Conservation (phyloP, 2,113 vertebrate genomes). For the Pseudopipra pipra region DNA sequence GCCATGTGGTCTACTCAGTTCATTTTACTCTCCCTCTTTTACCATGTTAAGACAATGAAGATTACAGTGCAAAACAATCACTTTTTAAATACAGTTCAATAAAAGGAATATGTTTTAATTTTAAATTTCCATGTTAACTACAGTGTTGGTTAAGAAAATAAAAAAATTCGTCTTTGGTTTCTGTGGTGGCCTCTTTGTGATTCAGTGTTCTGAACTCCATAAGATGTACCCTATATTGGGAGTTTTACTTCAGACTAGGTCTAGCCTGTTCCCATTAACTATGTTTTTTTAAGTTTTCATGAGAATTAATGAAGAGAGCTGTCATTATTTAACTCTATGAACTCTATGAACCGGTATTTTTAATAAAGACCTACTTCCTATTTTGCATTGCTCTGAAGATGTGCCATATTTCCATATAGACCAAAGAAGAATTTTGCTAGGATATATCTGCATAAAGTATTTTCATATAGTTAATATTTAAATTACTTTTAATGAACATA, state of each 20-base stretch:
- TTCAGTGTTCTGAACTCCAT: not conserved
- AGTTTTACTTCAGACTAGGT: not conserved
- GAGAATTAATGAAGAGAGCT: not conserved
- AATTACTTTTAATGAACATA: not conserved
- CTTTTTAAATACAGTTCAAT: not conserved
- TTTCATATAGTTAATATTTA: not conserved
- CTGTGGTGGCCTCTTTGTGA: not conserved
- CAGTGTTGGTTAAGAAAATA: not conserved
- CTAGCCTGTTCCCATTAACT: not conserved
- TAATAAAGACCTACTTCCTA: not conserved
- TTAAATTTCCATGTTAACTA: not conserved
- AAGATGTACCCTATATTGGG: accelerated
- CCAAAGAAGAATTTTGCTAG: not conserved
- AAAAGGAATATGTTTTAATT: not conserved
- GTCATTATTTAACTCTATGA: not conserved
- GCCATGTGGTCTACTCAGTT: not conserved
- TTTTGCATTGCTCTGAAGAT: not conserved
- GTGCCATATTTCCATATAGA: not conserved
- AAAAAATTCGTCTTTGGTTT: not conserved
- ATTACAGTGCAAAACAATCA: not conserved
- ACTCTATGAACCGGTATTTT: not conserved
- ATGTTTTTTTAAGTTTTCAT: not conserved
- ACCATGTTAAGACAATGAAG: not conserved
- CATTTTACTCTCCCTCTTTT: not conserved
- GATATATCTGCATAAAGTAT: not conserved